Conservation (phyloP, 2,797 vertebrate species). For the Zonotrichia albicollis region DNA sequence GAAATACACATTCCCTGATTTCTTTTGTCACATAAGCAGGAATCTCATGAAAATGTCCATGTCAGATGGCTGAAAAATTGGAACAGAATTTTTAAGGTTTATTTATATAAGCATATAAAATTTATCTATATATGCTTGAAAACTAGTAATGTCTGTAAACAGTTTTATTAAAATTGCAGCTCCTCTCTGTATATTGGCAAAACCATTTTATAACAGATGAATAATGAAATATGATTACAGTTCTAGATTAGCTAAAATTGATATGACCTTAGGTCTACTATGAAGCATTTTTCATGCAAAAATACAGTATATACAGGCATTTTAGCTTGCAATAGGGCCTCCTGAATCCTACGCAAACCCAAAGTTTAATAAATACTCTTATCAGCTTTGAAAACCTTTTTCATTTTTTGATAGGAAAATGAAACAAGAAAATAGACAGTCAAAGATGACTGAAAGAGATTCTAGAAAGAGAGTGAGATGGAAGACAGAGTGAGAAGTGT, state of each 20-base stretch:
- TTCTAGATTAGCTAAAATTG: neutral
- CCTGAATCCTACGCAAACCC: neutral
- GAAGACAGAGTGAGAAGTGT: neutral
- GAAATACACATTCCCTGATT: neutral
- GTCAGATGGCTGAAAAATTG: neutral
- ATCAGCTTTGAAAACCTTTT: neutral
- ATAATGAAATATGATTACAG: neutral
- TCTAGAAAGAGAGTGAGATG: neutral
- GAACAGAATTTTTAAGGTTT: neutral
- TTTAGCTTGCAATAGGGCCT: neutral
- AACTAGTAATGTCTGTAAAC: neutral
- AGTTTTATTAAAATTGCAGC: neutral
- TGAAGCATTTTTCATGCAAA: neutral
- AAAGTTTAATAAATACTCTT: neutral
- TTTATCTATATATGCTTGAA: neutral
- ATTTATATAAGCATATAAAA: neutral
- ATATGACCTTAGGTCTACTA: neutral
- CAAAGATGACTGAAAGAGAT: neutral
- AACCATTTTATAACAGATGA: neutral
- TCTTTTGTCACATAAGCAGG: neutral
- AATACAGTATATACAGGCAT: neutral
- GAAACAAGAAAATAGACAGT: neutral
- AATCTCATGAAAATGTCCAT: neutral
- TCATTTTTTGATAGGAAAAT: neutral
- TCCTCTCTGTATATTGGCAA: neutral